phyloP scores from a whole-genome alignment of 2,888 invertebrate genomes.

The Teinopalpus imperialis region DNA sequence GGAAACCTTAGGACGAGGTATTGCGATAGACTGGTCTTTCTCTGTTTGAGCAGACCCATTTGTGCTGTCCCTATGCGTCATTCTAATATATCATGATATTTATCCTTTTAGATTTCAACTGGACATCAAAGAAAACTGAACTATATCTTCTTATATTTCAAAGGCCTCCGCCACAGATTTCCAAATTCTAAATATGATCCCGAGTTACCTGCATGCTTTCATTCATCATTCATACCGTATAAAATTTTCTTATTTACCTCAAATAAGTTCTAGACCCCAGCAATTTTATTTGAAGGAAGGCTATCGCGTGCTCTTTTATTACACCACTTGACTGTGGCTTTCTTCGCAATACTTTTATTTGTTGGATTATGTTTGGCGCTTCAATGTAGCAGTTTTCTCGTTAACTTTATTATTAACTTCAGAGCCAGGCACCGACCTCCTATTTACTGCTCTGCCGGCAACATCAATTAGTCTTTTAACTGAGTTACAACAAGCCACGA shows the following conservation, averaged over 20 bases:
- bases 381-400: constrained; percentile 16
- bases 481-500: not conserved
- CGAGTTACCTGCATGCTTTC: too few species aligned
- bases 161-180: not conserved
- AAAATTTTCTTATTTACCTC: too few species aligned
- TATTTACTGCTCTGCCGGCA: constrained; percentile 3
- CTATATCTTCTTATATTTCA: not conserved
- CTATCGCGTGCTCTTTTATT: constrained; percentile 13
- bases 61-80: too few species aligned
- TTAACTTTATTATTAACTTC: constrained; percentile 26
- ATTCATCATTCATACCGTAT: too few species aligned
- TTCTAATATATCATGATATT: too few species aligned
- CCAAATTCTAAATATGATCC: too few species aligned
- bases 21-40: too few species aligned
- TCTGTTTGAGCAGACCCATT: too few species aligned
- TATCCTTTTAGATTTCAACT: too few species aligned
- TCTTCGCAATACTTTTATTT: constrained; percentile 19
- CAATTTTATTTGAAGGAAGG: not conserved
- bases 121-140: constrained; percentile 11
- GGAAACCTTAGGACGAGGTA: too few species aligned
- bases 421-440: constrained; percentile 10
- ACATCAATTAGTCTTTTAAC: constrained; percentile 20
- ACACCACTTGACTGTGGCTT: constrained; percentile 3
- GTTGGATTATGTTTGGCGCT: constrained; percentile 17
- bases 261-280: not conserved